Conservation (phyloP, 2,797 vertebrate species). For the Mionectes olivaceus region DNA sequence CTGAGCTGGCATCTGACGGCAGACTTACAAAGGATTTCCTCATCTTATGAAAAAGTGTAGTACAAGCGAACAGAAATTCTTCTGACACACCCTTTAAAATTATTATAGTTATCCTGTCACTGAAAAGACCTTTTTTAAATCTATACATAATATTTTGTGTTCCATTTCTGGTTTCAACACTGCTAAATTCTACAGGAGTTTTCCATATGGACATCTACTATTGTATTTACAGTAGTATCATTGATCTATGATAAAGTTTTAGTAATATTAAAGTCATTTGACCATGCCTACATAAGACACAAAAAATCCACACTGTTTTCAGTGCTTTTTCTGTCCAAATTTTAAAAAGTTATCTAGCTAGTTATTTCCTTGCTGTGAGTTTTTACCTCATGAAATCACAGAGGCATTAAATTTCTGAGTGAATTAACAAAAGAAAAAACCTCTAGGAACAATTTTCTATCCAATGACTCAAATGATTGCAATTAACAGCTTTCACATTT, state of each 20-base stretch:
- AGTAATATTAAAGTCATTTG: not conserved
- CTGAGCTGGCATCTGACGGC: not conserved
- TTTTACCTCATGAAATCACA: not conserved
- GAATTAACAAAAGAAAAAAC: constrained; percentile 7
- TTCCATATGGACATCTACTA: not conserved
- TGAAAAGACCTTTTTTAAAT: not conserved
- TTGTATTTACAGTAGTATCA: not conserved
- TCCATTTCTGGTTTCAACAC: not conserved
- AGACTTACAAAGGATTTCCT: not conserved
- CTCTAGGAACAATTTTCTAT: not conserved
- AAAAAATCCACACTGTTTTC: not conserved
- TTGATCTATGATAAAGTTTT: not conserved
- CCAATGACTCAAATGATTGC: constrained; percentile 23
- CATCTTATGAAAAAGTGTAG: not conserved
- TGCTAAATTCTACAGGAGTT: not conserved
- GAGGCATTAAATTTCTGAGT: not conserved
- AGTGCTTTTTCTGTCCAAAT: not conserved
- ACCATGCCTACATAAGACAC: not conserved
- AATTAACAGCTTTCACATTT: constrained; percentile 43
- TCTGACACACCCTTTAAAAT: not conserved
- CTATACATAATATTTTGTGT: not conserved
- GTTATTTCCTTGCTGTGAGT: not conserved
- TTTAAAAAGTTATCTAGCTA: not conserved
- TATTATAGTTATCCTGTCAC: not conserved
- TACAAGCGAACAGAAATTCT: not conserved